phyloP scores from a whole-genome alignment of 2,888 invertebrate genomes.

The Digitonthophagus gazella region DNA sequence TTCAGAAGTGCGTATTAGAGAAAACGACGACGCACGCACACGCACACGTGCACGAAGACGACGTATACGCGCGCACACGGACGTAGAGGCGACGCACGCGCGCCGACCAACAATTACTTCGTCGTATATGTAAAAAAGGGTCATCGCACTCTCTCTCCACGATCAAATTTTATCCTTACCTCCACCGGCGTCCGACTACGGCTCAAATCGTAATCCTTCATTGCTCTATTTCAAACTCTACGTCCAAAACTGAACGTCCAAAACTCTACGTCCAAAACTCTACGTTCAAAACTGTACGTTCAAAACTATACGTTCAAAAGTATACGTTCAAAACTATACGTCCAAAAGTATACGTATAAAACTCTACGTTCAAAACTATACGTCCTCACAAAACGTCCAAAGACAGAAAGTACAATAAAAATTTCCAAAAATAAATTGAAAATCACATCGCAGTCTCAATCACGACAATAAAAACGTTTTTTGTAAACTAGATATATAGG shows the following conservation, averaged over 20 bases:
- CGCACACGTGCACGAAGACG: neutral
- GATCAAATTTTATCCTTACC: slow-evolving; percentile 1
- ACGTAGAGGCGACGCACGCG: neutral
- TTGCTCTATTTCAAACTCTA: neutral
- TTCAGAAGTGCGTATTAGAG: slow-evolving; percentile 26
- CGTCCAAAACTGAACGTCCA: neutral
- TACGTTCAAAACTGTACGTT: too few relatives aligned
- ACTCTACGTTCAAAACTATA: too few relatives aligned
- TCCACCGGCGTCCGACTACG: neutral
- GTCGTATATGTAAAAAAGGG: neutral
- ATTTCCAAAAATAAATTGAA: too few relatives aligned
- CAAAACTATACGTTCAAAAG: too few relatives aligned
- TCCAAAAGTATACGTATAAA: too few relatives aligned
- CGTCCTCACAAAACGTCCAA: too few relatives aligned
- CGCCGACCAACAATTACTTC: neutral
- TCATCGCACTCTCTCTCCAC: slow-evolving; percentile 5
- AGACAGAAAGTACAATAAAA: too few relatives aligned
- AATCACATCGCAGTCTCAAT: too few relatives aligned
- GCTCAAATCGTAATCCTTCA: neutral
- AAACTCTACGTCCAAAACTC: too few relatives aligned
- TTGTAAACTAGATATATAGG: too few relatives aligned
- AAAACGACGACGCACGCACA: slow-evolving; percentile 12
- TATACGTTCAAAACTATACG: too few relatives aligned
- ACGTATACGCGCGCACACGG: neutral
- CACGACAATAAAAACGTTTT: too few relatives aligned